A percentile compares a stretch with the other conserved stretches of the same genome.
Evolutionary conservation across 2,888 invertebrate genomes (phyloP).

Genomic region (Gibbula magus): DNA sequence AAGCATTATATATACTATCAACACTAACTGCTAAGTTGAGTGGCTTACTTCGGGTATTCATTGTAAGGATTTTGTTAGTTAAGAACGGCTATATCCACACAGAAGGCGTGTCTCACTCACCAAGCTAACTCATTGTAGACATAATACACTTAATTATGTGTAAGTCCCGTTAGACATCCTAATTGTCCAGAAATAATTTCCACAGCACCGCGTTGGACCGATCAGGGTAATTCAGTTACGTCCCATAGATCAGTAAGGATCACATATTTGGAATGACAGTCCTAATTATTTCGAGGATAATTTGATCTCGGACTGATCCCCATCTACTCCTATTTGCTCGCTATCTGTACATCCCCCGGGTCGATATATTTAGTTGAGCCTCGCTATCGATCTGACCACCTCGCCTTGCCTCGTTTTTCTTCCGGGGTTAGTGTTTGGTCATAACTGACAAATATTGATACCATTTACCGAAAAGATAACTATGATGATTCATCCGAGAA

Average conservation of each 20-base stretch:
- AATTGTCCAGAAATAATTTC: too few species aligned
- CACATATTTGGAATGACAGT: not conserved
- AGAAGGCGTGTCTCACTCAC: too few species aligned
- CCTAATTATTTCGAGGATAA: not conserved
- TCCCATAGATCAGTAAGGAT: not conserved
- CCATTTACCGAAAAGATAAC: conserved; percentile 12
- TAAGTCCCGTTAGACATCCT: too few species aligned
- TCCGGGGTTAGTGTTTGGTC: not conserved
- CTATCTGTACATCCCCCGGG: not conserved
- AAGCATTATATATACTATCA: too few species aligned
- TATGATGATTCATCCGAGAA: conserved; percentile 3
- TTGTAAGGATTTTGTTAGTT: too few species aligned
- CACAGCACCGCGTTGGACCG: not conserved
- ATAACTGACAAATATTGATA: conserved; percentile 13
- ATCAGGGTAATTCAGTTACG: not conserved
- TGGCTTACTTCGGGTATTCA: too few species aligned
- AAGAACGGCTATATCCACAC: too few species aligned
- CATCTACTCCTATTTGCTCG: not conserved
- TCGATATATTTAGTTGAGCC: not conserved
- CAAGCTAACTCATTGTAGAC: too few species aligned
- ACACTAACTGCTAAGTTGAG: too few species aligned
- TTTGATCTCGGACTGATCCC: not conserved
- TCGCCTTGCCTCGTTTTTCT: not conserved
- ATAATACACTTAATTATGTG: too few species aligned
- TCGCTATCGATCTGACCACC: not conserved